Evolutionary conservation across 2,797 vertebrate genomes (phyloP), one percentile per base, ranked within the genome.

Genomic region (Anolis apletophallus): DNA sequence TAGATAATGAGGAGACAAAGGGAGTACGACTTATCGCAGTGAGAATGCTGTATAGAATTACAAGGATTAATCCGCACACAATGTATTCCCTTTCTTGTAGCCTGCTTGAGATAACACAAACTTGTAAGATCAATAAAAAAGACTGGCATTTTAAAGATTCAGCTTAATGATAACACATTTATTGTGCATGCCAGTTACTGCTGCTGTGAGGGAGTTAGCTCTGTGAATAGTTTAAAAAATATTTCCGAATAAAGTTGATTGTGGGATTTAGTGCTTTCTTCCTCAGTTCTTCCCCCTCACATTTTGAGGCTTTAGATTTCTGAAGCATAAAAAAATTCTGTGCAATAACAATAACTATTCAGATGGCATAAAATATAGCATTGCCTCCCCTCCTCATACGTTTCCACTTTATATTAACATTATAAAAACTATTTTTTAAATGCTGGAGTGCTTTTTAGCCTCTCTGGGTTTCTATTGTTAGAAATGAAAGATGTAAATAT

Each of bases 1-100:
- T 94, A 95, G 95, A 96, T 96, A 96, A 97, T 94, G 94, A 94
- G 93, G 94, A 94, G 95, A 96, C 96, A 94, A 96, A 96, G 91
- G 26, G 14, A 92, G 80, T 78, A 92, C 94, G 93, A 93, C 91
- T 92, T 97, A 96, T 96, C 94, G 91, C 90, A 87, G 54, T 0
- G 8, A 92, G 67, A 94, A 90, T 26, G 80, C 90, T 93, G 89
- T 83, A 57, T 91, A 91, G 93, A 95, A 95, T 95, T 95, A 93
- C 81, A 73, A 93, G 93, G 89, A 95, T 94, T 96, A 95, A 96
- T 96, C 93, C 92, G 89, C 90, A 94, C 0, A 85, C 95, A 95
- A 88, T 74, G 54, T 94, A 95, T 96, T 95, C 91, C 83, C 94
- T 95, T 92, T 95, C 90, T 79, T 23, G 9, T 92, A 91, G 88